These are phyloP conservation scores for Octodon degus DNA, from an alignment of 2,113 vertebrate genomes.

Conservation along the genomic window DNA sequence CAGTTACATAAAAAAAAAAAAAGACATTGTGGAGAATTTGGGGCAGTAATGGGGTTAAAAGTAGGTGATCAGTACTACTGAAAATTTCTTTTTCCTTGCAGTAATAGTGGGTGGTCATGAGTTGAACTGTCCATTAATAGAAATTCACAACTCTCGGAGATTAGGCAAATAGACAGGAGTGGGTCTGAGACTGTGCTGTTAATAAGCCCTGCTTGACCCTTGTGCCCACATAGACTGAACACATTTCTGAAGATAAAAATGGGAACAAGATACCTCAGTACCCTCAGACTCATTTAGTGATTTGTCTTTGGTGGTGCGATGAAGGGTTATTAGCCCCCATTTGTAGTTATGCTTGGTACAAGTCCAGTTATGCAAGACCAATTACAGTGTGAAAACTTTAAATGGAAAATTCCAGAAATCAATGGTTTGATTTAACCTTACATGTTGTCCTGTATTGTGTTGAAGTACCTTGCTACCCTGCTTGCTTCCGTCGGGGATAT, in stretches of 20 bases:
- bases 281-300: neutral
- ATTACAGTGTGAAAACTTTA: neutral
- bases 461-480: neutral
- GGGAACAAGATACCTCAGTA: neutral
- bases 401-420: neutral
- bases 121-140: neutral
- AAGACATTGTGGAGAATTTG: conserved; percentile 44
- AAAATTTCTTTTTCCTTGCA: neutral
- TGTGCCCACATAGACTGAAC: neutral
- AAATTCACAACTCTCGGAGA: neutral
- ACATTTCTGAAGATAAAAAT: neutral
- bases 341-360: neutral
- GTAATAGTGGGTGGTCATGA: neutral
- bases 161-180: neutral
- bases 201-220: conserved; percentile 33
- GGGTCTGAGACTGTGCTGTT: neutral
- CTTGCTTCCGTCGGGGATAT: neutral
- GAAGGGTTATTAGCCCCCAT: neutral
- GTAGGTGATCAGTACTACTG: neutral
- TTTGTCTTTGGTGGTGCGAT: neutral
- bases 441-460: neutral
- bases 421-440: neutral
- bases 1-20: too few species aligned
- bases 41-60: conserved; percentile 13
- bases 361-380: neutral